These are phyloP conservation scores for Platycnemis pennipes DNA, from an alignment of 2,888 invertebrate genomes.

Conservation along the genomic window DNA sequence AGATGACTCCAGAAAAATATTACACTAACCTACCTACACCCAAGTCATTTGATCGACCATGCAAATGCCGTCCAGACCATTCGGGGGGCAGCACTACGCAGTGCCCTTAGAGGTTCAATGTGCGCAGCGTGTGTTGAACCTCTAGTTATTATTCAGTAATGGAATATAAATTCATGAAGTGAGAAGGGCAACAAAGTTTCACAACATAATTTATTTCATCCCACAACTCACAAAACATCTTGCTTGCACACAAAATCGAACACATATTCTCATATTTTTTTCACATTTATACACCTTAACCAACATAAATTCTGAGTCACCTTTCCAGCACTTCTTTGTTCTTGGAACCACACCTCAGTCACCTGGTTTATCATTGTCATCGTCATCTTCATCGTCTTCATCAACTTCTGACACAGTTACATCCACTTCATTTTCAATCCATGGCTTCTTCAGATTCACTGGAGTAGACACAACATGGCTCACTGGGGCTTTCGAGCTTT, in stretches of 20 bases:
- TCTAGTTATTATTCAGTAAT: too few relatives aligned
- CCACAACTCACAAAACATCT: not conserved
- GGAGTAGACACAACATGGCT: slow-evolving; percentile 38
- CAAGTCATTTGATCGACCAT: too few relatives aligned
- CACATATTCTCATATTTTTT: not conserved
- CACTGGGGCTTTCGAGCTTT: slow-evolving; percentile 10
- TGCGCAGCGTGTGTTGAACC: too few relatives aligned
- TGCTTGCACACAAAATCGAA: not conserved
- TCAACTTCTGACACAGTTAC: slow-evolving; percentile 76
- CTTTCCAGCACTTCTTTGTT: not conserved
- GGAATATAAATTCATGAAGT: too few relatives aligned
- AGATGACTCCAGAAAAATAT: too few relatives aligned
- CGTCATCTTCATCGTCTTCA: slow-evolving; percentile 70
- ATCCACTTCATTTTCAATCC: slow-evolving; percentile 46
- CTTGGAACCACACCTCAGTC: not conserved
- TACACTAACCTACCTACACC: too few relatives aligned
- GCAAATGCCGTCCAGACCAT: too few relatives aligned
- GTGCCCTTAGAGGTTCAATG: too few relatives aligned
- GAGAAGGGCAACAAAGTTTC: not conserved
- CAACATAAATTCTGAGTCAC: not conserved
- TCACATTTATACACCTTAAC: not conserved
- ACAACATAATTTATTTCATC: slow-evolving; percentile 12
- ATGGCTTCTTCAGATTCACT: not conserved
- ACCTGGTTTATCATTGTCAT: not conserved
- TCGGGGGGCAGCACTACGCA: too few relatives aligned